These are phyloP conservation scores for Presbytis comata DNA, from an alignment of 2,797 vertebrate species.

Conservation along the genomic window DNA sequence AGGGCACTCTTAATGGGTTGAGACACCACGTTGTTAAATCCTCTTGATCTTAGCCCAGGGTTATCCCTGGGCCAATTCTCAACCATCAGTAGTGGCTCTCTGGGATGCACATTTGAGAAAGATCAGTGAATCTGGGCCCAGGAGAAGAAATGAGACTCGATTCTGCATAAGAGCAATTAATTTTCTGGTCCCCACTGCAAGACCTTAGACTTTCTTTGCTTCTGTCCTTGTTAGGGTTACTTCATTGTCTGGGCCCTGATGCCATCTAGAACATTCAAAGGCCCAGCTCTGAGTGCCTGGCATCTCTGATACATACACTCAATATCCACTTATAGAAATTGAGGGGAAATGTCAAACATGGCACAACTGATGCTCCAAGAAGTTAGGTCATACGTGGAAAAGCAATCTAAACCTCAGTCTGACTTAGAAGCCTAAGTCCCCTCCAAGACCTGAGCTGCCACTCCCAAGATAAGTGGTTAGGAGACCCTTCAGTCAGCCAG, in stretches of 20 bases:
- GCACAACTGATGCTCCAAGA: not conserved
- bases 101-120: not conserved
- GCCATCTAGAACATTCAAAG: not conserved
- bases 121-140: not conserved
- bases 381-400: not conserved
- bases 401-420: not conserved
- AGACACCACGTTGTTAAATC: not conserved
- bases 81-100: not conserved
- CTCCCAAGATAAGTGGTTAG: not conserved
- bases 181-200: slow-evolving; percentile 7
- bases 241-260: not conserved
- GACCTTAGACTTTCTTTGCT: not conserved
- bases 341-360: not conserved
- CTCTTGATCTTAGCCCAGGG: not conserved
- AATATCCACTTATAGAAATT: not conserved
- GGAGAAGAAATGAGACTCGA: not conserved
- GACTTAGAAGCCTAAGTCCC: not conserved
- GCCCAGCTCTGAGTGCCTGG: not conserved
- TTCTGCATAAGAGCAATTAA: not conserved
- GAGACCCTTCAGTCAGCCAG: not conserved
- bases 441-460: not conserved
- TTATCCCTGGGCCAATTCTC: not conserved
- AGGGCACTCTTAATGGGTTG: not conserved
- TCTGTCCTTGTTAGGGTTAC: not conserved
- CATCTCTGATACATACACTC: not conserved